phyloP scores from a whole-genome alignment of 2,888 invertebrate genomes.

The Chouioia cunea region DNA sequence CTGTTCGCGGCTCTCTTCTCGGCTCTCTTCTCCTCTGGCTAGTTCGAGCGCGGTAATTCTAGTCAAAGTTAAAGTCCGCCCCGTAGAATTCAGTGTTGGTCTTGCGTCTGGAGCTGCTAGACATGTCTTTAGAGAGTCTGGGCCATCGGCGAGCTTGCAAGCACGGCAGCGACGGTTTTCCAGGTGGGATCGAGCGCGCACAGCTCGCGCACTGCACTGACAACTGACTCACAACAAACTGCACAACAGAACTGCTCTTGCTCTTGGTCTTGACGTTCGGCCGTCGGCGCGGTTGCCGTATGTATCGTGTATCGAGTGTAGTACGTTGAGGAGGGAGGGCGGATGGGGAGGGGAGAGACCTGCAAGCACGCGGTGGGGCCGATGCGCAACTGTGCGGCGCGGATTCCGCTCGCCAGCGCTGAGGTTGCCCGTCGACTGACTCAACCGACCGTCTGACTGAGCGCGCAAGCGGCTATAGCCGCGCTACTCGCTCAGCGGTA shows the following conservation, averaged over 20 bases:
- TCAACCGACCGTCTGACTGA: background rate
- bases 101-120: slow-evolving; percentile 1
- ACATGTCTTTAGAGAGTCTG: slow-evolving; percentile 3
- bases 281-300: no score
- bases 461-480: no score
- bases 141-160: slow-evolving; percentile 1
- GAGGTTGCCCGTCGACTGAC: slow-evolving; percentile 46
- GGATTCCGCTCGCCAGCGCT: slow-evolving; percentile 32
- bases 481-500: no score
- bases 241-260: no score
- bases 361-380: slow-evolving; percentile 20
- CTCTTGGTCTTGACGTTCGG: no score
- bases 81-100: slow-evolving; percentile 22
- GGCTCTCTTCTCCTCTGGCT: background rate
- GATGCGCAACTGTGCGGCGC: slow-evolving; percentile 10
- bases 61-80: slow-evolving; percentile 6
- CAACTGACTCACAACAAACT: background rate
- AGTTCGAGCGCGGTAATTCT: background rate
- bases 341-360: no score
- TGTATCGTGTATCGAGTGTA: no score
- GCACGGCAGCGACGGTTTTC: background rate
- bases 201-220: background rate
- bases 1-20: background rate
- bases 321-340: no score
- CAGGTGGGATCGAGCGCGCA: background rate